These are phyloP conservation scores for Trachemys scripta DNA, from an alignment of 2,113 vertebrate genomes.

Conservation along the genomic window DNA sequence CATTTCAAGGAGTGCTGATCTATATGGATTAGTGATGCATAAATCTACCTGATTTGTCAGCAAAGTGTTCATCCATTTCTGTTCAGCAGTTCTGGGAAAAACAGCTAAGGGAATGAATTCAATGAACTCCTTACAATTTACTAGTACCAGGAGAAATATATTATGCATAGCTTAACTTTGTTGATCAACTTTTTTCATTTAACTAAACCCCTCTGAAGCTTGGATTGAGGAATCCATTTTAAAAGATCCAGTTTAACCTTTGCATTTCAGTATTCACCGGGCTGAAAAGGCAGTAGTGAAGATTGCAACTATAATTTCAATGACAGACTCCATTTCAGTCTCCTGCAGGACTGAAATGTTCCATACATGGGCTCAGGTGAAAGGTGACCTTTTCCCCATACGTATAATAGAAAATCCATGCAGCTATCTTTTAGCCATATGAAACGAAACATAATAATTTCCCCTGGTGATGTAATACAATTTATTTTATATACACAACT, in stretches of 20 bases:
- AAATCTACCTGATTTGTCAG: constrained; percentile 33
- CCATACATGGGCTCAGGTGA: not conserved
- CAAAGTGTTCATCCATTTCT: not conserved
- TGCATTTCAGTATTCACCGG: not conserved
- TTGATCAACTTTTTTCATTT: not conserved
- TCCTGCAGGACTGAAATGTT: not conserved
- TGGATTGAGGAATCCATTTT: not conserved
- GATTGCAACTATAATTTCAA: not conserved
- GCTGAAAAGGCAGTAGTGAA: not conserved
- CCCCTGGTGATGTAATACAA: not conserved
- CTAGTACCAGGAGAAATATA: not conserved
- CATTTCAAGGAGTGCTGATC: constrained; percentile 51
- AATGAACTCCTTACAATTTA: not conserved
- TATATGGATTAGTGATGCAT: constrained; percentile 44
- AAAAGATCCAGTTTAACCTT: not conserved
- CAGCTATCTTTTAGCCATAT: not conserved
- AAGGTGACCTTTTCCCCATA: not conserved
- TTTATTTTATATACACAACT: not conserved
- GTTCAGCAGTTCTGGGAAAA: constrained; percentile 11
- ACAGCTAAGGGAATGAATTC: not conserved
- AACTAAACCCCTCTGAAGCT: not conserved
- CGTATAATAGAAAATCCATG: not conserved
- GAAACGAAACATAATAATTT: not conserved
- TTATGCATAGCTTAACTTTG: not conserved
- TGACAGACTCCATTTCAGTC: not conserved